Percentiles rank a stretch among this genome's conserved stretches.
phyloP scores from a whole-genome alignment of 1,140 invertebrate species.

The Calephelis nemesis region DNA sequence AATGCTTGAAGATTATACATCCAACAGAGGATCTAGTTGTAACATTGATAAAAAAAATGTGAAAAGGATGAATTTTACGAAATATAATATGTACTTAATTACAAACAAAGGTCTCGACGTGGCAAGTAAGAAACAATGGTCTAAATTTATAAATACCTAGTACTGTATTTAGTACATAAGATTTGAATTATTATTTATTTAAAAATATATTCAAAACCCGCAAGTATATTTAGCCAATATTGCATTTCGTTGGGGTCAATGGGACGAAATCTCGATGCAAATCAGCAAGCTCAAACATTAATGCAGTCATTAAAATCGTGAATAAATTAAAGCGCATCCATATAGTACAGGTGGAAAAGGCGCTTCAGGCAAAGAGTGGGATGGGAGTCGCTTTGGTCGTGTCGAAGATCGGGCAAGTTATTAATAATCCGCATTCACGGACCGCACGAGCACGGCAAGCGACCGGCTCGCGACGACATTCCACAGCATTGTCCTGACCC shows the following conservation, averaged over 20 bases:
- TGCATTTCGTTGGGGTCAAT: constrained; percentile 19
- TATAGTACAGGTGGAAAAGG: constrained; percentile 57
- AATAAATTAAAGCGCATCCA: constrained; percentile 55
- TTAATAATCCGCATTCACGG: constrained; percentile 75
- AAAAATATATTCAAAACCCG: no score
- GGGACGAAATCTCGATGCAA: constrained; percentile 30
- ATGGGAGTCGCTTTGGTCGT: constrained; percentile 46
- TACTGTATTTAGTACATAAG: no score
- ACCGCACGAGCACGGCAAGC: constrained; percentile 59
- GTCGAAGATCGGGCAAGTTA: constrained; percentile 62
- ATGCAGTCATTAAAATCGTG: constrained; percentile 54
- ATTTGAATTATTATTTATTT: no score
- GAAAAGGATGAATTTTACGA: no score
- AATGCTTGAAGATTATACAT: no score
- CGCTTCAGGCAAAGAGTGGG: constrained; percentile 50
- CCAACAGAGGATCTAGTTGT: no score
- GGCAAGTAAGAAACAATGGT: no score
- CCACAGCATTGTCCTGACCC: constrained; percentile 67
- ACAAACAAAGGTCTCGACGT: no score
- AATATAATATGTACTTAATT: no score
- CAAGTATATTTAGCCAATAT: neutral
- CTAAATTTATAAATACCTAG: no score
- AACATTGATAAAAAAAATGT: no score
- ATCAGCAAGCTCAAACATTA: constrained; percentile 32
- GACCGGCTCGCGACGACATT: constrained; percentile 68